Base-by-base conservation (phyloP, 2,113 vertebrate species). In the Telmatochromis sp. region DNA sequence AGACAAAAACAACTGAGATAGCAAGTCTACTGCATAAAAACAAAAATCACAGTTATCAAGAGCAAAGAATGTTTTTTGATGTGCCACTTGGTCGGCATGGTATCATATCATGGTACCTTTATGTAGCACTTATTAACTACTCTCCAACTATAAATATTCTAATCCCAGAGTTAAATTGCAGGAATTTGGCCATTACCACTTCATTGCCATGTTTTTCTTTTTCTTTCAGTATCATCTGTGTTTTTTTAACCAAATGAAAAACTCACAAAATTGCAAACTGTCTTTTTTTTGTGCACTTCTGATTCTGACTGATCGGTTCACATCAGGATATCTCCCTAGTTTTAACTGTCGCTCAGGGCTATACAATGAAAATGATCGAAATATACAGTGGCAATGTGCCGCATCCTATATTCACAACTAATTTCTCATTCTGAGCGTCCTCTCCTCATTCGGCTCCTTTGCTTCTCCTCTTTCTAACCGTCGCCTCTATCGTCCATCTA, bases 41-140 rank as follows among this genome's bases (percentile, higher is more conserved):
- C 13, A 73, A 15, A 82, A 81, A 79, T 75, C 82, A 75, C n/a
- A 81, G 84, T 92, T 87, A 86, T 84, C 85, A 84, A 73, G 68
- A 73, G 13, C 37, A 26, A 45, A 45, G 6, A 17, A 26, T 28
- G 14, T 47, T 75, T 28, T 37, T 47, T 12, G 40, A 75, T 47
- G 23, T 75, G 14, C 23, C 40, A 47, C 40, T 75, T 47, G 23
- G 40, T 75, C 15, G 2, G 37, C 70, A 75, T 28, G 9, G 40
- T 49, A 19, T 75, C 42, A 49, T 5, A 75, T 75, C 70, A 49
- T 12, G 14, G 15, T 28, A 9, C 21, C 23, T 47, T 75, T 28
- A 28, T 47, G 40, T 17, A 75, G 40, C 21, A 28, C 23, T 47
- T 75, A 47, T 73, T 60, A 49, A 28, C 53, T 84, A 21, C 33